phyloP scores from a whole-genome alignment of 2,888 invertebrate genomes.

The Drosophila anomalata region DNA sequence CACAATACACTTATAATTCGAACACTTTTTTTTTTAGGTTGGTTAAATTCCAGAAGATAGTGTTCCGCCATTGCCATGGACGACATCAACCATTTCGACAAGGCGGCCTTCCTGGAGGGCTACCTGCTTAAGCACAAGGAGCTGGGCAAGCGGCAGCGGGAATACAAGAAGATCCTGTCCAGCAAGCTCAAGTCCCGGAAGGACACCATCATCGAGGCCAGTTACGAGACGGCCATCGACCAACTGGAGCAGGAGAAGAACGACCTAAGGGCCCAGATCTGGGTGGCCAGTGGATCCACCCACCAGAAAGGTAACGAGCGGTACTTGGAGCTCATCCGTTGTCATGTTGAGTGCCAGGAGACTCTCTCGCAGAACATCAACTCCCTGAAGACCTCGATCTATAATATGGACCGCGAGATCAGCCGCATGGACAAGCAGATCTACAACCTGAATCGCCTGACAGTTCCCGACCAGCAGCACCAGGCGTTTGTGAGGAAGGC shows the following conservation, averaged over 20 bases:
- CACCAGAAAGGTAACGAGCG: slow-evolving; percentile 68
- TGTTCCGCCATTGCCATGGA: slow-evolving; percentile 39
- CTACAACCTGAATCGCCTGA: slow-evolving; percentile 79
- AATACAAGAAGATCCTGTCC: slow-evolving; percentile 81
- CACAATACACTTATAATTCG: neutral
- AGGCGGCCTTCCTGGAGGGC: slow-evolving; percentile 65
- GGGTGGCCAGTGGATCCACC: slow-evolving; percentile 80
- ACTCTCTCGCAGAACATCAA: slow-evolving; percentile 74
- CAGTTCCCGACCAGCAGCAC: slow-evolving; percentile 82
- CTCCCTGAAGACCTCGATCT: slow-evolving; percentile 75
- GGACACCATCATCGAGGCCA: slow-evolving; percentile 78
- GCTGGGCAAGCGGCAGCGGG: slow-evolving; percentile 80
- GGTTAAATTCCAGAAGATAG: neutral
- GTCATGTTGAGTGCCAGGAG: slow-evolving; percentile 81
- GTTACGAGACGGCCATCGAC: slow-evolving; percentile 77
- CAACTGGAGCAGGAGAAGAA: slow-evolving; percentile 77
- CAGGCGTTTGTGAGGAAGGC: slow-evolving; percentile 72
- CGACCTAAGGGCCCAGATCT: slow-evolving; percentile 79
- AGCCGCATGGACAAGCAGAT: slow-evolving; percentile 79
- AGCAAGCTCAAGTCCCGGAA: slow-evolving; percentile 76
- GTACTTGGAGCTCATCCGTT: slow-evolving; percentile 71
- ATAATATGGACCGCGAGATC: slow-evolving; percentile 79
- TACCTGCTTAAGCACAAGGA: slow-evolving; percentile 79
- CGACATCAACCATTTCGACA: slow-evolving; percentile 51
- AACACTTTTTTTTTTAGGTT: slow-evolving; percentile 7